phyloP scores from a whole-genome alignment of 2,113 vertebrate genomes.

The Caretta caretta region DNA sequence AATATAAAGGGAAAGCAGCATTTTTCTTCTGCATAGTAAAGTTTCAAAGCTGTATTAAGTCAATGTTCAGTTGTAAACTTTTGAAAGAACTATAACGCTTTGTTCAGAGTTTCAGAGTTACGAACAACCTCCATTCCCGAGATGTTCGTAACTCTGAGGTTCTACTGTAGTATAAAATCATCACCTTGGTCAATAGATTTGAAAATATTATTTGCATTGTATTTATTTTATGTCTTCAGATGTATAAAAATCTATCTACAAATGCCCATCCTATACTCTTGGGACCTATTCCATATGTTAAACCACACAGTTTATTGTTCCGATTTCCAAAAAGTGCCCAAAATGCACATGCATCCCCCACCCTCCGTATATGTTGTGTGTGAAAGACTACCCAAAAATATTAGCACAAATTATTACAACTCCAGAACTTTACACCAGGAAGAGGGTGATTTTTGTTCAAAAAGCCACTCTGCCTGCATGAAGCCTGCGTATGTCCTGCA shows the following conservation, averaged over 20 bases:
- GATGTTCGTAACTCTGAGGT: no score
- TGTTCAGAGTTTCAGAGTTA: no score
- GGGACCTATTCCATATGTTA: neutral
- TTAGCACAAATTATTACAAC: no score
- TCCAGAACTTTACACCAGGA: fast-evolving
- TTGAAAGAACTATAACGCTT: no score
- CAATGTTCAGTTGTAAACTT: no score
- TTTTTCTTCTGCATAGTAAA: no score
- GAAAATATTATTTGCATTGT: neutral
- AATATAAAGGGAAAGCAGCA: no score
- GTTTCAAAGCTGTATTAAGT: no score
- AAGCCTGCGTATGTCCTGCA: neutral
- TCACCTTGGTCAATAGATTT: fast-evolving
- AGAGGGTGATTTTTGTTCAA: neutral
- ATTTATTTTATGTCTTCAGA: neutral
- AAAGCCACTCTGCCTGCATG: neutral
- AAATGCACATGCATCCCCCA: fast-evolving
- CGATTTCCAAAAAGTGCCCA: neutral
- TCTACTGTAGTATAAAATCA: no score
- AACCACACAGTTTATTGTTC: neutral
- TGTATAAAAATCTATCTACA: neutral
- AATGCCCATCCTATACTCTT: neutral
- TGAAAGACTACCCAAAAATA: neutral
- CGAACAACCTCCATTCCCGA: no score
- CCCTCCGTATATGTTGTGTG: no score